Evolutionary conservation across 1,140 invertebrate genomes (phyloP).

Genomic region (Oscheius sp.): DNA sequence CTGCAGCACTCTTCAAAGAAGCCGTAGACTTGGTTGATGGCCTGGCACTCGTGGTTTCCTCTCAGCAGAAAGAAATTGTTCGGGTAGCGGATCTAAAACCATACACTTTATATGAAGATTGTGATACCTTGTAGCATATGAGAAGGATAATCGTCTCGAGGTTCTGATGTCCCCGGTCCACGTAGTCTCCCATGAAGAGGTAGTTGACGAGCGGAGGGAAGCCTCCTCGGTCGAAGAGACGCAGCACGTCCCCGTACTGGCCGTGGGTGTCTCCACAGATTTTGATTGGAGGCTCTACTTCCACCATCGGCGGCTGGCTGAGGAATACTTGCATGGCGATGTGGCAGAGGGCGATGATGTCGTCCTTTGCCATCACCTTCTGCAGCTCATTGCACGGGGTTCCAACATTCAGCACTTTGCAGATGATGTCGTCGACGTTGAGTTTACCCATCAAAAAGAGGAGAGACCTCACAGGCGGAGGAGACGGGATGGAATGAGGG

Average conservation of each 20-base stretch:
- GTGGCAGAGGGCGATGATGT: slow-evolving; percentile 61
- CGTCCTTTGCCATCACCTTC: slow-evolving; percentile 20
- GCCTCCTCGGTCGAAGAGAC: slow-evolving; percentile 62
- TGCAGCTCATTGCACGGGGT: slow-evolving; percentile 46
- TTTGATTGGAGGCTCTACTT: slow-evolving; percentile 66
- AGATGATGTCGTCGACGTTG: slow-evolving; percentile 54
- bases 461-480: too few relatives aligned
- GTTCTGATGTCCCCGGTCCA: slow-evolving; percentile 40
- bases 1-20: slow-evolving; percentile 69
- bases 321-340: slow-evolving; percentile 65
- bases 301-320: slow-evolving; percentile 66
- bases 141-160: slow-evolving; percentile 65
- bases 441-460: too few relatives aligned
- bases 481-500: too few relatives aligned
- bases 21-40: slow-evolving; percentile 68
- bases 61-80: slow-evolving; percentile 69
- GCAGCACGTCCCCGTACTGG: slow-evolving; percentile 43
- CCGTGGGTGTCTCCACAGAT: slow-evolving; percentile 60
- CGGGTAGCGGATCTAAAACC: slow-evolving; percentile 67
- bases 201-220: slow-evolving; percentile 40
- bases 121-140: slow-evolving; percentile 67
- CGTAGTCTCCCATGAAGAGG: slow-evolving; percentile 41
- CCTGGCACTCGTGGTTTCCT: slow-evolving; percentile 69
- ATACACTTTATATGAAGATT: slow-evolving; percentile 48
- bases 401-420: slow-evolving; percentile 61